These are phyloP conservation scores for Collichthys lucidus DNA, from an alignment of 2,113 vertebrate species.

Conservation along the genomic window DNA sequence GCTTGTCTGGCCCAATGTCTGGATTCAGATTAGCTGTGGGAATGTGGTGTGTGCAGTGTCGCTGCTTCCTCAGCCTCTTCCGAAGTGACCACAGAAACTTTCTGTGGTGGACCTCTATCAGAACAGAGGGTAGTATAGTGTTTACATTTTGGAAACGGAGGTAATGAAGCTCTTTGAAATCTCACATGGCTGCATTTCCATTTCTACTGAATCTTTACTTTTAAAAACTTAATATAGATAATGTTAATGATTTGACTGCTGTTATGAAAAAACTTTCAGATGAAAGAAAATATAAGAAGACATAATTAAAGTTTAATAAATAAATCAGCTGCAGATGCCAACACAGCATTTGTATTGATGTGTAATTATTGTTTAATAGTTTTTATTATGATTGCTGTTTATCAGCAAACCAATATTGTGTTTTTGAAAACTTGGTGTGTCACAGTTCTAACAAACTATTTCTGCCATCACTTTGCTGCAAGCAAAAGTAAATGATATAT, in stretches of 20 bases:
- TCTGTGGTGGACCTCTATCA: background rate
- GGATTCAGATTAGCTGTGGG: background rate
- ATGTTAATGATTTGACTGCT: background rate
- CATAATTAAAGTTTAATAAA: background rate
- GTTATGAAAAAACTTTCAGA: background rate
- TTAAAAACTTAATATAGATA: background rate
- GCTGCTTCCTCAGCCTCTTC: background rate
- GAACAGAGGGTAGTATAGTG: conserved; percentile 1
- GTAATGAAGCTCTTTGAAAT: background rate
- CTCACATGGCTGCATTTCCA: background rate
- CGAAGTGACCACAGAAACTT: background rate
- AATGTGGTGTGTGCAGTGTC: background rate
- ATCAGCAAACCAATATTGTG: background rate
- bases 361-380: background rate
- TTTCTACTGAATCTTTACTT: background rate
- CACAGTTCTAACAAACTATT: background rate
- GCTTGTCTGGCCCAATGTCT: background rate
- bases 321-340: conserved; percentile 2
- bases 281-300: conserved; percentile 1
- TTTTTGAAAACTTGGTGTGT: background rate
- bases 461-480: background rate
- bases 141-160: background rate
- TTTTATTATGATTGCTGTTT: background rate
- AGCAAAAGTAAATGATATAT: background rate
- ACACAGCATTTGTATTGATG: background rate